Evolutionary conservation across 2,113 vertebrate genomes (phyloP).

Genomic region (Chamaetylas fuelleborni): DNA sequence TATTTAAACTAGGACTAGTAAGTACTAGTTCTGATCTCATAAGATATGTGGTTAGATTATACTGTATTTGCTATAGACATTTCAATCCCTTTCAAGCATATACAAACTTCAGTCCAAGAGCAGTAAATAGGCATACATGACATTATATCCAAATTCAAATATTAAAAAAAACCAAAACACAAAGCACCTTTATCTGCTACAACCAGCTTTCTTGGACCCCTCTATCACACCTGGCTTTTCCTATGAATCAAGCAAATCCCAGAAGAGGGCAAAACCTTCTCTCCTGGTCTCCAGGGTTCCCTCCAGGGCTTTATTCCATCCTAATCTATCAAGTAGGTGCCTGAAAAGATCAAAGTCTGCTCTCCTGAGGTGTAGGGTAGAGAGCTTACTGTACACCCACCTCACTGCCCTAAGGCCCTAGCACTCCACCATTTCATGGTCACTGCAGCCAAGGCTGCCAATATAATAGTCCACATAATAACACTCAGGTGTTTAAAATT

Average conservation of each 20-base stretch:
- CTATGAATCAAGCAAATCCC: neutral
- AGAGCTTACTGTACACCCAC: neutral
- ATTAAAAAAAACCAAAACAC: neutral
- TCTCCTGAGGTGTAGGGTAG: neutral
- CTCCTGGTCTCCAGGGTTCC: neutral
- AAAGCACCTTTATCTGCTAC: neutral
- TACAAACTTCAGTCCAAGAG: neutral
- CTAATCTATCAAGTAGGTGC: neutral
- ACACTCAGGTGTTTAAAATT: neutral
- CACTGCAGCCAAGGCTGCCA: neutral
- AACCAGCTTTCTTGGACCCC: neutral
- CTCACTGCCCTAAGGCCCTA: neutral
- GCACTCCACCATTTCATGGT: too few species aligned
- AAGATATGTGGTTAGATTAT: neutral
- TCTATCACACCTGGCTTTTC: neutral
- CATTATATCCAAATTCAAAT: neutral
- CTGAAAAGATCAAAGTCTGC: neutral
- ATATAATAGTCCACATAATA: neutral
- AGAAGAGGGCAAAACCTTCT: neutral
- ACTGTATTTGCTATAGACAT: neutral
- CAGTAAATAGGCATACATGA: neutral
- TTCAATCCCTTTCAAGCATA: neutral
- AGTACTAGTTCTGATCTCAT: neutral
- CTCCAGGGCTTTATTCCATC: neutral
- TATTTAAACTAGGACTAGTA: neutral